Percentiles rank a stretch among this genome's conserved stretches.
phyloP scores from a whole-genome alignment of 2,888 invertebrate genomes.

The Junonia oenone region DNA sequence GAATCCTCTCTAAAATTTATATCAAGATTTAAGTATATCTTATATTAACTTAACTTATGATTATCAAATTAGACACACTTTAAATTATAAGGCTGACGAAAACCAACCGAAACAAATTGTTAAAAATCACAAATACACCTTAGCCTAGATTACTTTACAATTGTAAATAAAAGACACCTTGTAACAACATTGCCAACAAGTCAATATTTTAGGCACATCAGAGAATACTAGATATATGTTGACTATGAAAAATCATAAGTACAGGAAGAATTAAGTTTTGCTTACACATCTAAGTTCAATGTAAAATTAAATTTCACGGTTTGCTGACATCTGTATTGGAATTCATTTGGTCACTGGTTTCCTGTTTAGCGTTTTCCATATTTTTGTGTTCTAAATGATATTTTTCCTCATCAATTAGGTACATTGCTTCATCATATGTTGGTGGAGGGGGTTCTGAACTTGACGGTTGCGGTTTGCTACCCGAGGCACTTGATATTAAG shows the following conservation, averaged over 20 bases:
- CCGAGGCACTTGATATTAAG: constrained; percentile 63
- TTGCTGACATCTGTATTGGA: constrained; percentile 52
- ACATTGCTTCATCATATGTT: constrained; percentile 82
- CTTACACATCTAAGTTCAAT: constrained; percentile 50
- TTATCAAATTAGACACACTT: constrained; percentile 12
- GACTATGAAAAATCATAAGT: constrained; percentile 65
- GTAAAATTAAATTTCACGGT: constrained; percentile 49
- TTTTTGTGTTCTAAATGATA: constrained; percentile 46
- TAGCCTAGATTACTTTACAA: constrained; percentile 25
- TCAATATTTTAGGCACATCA: constrained; percentile 70
- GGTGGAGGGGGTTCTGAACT: constrained; percentile 81
- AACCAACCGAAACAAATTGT: constrained; percentile 11
- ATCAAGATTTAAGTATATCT: constrained; percentile 4
- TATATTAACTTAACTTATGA: constrained; percentile 14
- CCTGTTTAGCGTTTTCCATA: constrained; percentile 55
- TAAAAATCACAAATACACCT: constrained; percentile 25
- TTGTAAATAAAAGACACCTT: constrained; percentile 31
- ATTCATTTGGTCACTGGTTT: constrained; percentile 55
- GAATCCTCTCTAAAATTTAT: background rate
- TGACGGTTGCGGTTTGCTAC: constrained; percentile 65
- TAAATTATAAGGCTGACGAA: constrained; percentile 8
- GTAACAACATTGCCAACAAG: constrained; percentile 58
- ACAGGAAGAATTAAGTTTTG: constrained; percentile 69
- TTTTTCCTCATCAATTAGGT: constrained; percentile 72
- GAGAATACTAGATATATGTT: constrained; percentile 59